Evolutionary conservation across 2,797 vertebrate genomes (phyloP).

Genomic region (Epinephelus malabaricus): DNA sequence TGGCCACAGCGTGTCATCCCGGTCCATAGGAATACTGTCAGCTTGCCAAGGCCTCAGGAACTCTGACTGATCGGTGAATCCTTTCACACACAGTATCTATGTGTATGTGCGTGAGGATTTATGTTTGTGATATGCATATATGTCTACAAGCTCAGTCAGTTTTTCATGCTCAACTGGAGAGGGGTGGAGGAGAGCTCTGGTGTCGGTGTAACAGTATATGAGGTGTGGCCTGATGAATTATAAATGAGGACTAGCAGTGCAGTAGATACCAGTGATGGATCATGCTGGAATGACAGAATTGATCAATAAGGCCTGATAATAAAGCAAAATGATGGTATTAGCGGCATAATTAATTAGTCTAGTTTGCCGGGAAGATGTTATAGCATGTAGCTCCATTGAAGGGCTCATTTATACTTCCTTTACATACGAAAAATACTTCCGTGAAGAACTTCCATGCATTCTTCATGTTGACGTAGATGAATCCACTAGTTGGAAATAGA

Average conservation of each 20-base stretch:
- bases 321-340: conserved; percentile 16
- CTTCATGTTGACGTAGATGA: too few relatives aligned
- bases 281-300: conserved; percentile 13
- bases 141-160: conserved; percentile 8
- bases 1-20: conserved; percentile 55
- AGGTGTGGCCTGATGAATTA: conserved; percentile 72
- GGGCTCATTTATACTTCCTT: too few relatives aligned
- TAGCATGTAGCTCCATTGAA: background rate
- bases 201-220: conserved; percentile 54
- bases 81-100: conserved; percentile 23
- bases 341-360: background rate
- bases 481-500: too few relatives aligned
- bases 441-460: too few relatives aligned
- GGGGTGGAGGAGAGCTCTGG: conserved; percentile 28
- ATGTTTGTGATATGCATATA: conserved; percentile 30
- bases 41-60: conserved; percentile 43
- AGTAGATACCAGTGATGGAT: conserved; percentile 51
- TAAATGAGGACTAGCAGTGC: conserved; percentile 64
- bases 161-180: conserved; percentile 21
- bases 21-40: conserved; percentile 46
- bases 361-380: conserved; percentile 9
- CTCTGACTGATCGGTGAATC: conserved; percentile 39
- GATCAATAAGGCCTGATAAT: conserved; percentile 25
- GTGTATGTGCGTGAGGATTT: conserved; percentile 12
- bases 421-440: too few relatives aligned